Percentiles rank a stretch among this genome's conserved stretches.
Evolutionary conservation across 2,888 invertebrate species (phyloP).

Genomic region (Nipponacmea schrenckii): DNA sequence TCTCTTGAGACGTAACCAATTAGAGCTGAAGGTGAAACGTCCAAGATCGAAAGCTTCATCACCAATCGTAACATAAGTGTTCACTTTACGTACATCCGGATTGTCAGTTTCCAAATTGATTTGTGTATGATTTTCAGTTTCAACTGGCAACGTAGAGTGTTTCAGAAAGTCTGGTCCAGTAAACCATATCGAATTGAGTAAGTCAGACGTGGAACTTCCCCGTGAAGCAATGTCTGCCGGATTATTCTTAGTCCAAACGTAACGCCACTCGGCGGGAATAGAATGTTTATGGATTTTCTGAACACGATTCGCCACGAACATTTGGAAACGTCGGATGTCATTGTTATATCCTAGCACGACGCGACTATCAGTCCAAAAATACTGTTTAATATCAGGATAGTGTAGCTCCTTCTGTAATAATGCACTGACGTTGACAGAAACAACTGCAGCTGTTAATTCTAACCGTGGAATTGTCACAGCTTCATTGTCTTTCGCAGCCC

Average conservation of each 20-base stretch:
- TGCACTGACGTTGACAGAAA: slow-evolving; percentile 32
- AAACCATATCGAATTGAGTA: background rate
- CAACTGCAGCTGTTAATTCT: slow-evolving; percentile 32
- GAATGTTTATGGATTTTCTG: slow-evolving; percentile 33
- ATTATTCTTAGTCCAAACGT: slow-evolving; percentile 33
- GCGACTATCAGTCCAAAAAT: slow-evolving; percentile 38
- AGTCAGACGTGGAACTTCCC: slow-evolving; percentile 16
- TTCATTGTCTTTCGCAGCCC: too few relatives aligned
- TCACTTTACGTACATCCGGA: too few relatives aligned
- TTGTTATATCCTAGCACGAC: slow-evolving; percentile 42
- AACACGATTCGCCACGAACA: slow-evolving; percentile 43
- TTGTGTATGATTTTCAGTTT: background rate
- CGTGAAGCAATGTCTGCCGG: slow-evolving; percentile 44
- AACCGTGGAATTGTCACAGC: slow-evolving; percentile 34
- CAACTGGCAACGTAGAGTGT: background rate
- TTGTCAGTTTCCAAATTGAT: background rate
- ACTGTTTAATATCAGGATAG: slow-evolving; percentile 12
- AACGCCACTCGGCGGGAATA: slow-evolving; percentile 32
- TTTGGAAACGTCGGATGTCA: slow-evolving; percentile 36
- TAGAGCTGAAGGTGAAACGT: background rate
- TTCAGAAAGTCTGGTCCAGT: background rate
- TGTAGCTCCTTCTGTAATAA: slow-evolving; percentile 29
- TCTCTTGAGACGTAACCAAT: background rate
- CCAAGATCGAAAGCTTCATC: background rate
- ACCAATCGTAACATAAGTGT: too few relatives aligned